phyloP scores from a whole-genome alignment of 2,797 vertebrate genomes.

The Centroberyx gerrardi region DNA sequence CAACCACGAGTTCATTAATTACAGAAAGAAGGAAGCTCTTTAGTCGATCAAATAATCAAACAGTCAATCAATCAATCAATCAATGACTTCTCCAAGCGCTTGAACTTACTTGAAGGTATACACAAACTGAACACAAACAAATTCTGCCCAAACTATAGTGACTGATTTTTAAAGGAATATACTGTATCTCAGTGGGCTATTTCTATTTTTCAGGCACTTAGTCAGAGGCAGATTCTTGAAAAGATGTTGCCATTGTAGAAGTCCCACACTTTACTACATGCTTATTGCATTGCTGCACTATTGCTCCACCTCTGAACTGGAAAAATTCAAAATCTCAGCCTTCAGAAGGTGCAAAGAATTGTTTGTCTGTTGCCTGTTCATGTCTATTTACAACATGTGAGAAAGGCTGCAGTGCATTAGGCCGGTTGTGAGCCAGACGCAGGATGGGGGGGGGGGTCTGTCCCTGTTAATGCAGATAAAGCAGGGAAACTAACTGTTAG shows the following conservation, averaged over 20 bases:
- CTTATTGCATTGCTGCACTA: neutral
- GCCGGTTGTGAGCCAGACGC: too few species aligned
- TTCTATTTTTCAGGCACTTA: neutral
- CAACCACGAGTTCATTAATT: neutral
- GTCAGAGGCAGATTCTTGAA: too few species aligned
- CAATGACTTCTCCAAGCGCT: neutral
- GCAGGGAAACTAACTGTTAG: neutral
- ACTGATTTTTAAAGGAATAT: neutral
- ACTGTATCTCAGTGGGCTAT: neutral
- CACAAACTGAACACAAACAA: neutral
- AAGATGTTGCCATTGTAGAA: neutral
- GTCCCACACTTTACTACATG: too few species aligned
- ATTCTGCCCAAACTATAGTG: too few species aligned
- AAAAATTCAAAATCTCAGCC: neutral
- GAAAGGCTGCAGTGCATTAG: too few species aligned
- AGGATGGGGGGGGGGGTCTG: too few species aligned
- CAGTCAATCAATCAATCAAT: neutral
- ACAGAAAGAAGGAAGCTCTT: neutral
- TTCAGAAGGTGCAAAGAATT: constrained; percentile 1
- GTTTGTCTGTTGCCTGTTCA: neutral
- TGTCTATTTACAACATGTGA: neutral
- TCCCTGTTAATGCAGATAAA: neutral
- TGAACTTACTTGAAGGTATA: neutral
- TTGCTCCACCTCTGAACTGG: neutral
- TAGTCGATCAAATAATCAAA: neutral